Evolutionary conservation across 2,797 vertebrate species (phyloP).

Genomic region (Gorsachius magnificus): DNA sequence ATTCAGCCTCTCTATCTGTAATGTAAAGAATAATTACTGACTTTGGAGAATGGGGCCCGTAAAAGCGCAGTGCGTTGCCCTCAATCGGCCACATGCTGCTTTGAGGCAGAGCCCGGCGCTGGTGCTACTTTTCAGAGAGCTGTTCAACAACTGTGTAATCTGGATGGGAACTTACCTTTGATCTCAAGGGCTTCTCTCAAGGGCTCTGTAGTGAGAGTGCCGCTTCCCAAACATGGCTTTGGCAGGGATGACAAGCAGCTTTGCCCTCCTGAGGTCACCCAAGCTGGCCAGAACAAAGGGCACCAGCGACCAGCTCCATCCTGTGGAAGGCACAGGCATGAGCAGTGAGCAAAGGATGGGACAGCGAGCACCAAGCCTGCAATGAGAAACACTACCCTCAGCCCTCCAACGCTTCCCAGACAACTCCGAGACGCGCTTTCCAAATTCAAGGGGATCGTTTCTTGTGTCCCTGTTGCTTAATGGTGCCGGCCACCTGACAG

Average conservation of each 20-base stretch:
- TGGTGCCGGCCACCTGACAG: neutral
- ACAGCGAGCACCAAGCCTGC: neutral
- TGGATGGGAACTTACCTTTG: neutral
- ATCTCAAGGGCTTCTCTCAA: neutral
- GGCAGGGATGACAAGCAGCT: neutral
- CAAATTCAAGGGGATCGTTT: neutral
- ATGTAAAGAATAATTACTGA: neutral
- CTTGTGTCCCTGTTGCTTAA: neutral
- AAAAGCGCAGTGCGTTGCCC: neutral
- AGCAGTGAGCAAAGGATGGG: neutral
- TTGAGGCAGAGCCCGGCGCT: neutral
- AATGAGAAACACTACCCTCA: neutral
- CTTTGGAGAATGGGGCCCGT: neutral
- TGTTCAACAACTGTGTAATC: neutral
- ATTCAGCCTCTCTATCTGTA: neutral
- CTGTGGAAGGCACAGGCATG: neutral
- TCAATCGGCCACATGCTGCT: neutral
- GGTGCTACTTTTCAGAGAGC: neutral
- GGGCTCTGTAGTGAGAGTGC: neutral
- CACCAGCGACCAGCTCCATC: neutral
- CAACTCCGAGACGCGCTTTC: neutral
- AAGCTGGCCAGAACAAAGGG: neutral
- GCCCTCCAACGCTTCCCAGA: neutral
- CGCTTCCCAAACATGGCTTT: neutral
- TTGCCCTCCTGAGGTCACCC: neutral